Percentiles rank a stretch among this genome's conserved stretches.
phyloP scores from a whole-genome alignment of 1,140 invertebrate species.

The Micrasema minimum region DNA sequence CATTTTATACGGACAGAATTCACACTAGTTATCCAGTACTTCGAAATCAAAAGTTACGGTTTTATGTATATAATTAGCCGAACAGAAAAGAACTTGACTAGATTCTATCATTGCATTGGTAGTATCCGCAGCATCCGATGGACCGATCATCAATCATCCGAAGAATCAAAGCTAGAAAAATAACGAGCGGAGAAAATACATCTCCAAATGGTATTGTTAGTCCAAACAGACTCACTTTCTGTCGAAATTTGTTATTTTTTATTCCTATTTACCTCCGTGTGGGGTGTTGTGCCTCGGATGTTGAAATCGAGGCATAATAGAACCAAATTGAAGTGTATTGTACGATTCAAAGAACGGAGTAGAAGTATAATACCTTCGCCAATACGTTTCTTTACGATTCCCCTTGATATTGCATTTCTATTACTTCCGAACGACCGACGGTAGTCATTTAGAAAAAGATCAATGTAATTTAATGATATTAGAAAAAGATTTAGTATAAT shows the following conservation, averaged over 20 bases:
- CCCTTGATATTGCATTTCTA: too few relatives aligned
- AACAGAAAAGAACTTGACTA: background rate
- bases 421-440: too few relatives aligned
- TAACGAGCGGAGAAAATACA: background rate
- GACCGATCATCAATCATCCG: slow-evolving; percentile 15
- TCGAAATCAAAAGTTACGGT: slow-evolving; percentile 5
- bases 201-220: slow-evolving; percentile 22
- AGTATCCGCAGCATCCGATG: background rate
- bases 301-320: slow-evolving; percentile 9
- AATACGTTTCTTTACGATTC: too few relatives aligned
- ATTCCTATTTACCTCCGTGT: background rate
- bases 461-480: too few relatives aligned
- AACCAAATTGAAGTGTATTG: background rate
- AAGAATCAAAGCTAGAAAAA: slow-evolving; percentile 2
- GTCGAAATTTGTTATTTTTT: slow-evolving; percentile 22
- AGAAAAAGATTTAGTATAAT: too few relatives aligned
- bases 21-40: slow-evolving; percentile 5
- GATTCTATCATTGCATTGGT: background rate
- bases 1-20: slow-evolving; percentile 17
- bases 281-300: slow-evolving; percentile 2
- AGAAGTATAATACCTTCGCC: too few relatives aligned
- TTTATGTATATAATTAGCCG: background rate
- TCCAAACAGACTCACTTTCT: slow-evolving; percentile 22
- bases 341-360: too few relatives aligned
- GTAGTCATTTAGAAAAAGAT: too few relatives aligned